phyloP scores from a whole-genome alignment of 2,888 invertebrate genomes.

The Noctua pronuba region DNA sequence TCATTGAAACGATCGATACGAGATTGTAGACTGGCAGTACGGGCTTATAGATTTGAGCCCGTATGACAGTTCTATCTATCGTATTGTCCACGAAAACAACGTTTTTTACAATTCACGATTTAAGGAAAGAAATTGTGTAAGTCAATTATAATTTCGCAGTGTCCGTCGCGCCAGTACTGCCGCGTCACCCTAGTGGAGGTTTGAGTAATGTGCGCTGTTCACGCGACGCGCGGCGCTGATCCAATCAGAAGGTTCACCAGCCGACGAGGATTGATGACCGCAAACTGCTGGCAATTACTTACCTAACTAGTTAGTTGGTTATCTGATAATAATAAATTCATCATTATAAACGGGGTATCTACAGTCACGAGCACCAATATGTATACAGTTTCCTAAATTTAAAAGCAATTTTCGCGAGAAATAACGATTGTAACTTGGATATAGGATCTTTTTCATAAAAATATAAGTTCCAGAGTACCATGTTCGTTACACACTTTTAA shows the following conservation, averaged over 20 bases:
- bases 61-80: background rate
- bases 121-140: background rate
- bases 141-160: background rate
- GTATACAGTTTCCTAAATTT: no score
- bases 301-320: background rate
- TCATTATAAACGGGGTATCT: background rate
- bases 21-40: background rate
- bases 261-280: background rate
- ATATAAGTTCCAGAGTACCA: no score
- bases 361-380: no score
- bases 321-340: background rate
- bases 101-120: background rate
- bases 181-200: background rate
- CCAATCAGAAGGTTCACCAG: slow-evolving; percentile 8
- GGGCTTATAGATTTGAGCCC: background rate
- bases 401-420: no score
- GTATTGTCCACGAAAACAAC: background rate
- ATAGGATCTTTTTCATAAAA: no score
- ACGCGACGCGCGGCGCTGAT: background rate
- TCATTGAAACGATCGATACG: background rate
- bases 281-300: background rate
- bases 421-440: no score
- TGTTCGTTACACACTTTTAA: no score
- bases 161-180: background rate
- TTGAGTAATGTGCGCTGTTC: background rate